Evolutionary conservation across 2,888 invertebrate species (phyloP), one percentile per base, ranked within the genome.

Genomic region (Cryptocephalus moraei): DNA sequence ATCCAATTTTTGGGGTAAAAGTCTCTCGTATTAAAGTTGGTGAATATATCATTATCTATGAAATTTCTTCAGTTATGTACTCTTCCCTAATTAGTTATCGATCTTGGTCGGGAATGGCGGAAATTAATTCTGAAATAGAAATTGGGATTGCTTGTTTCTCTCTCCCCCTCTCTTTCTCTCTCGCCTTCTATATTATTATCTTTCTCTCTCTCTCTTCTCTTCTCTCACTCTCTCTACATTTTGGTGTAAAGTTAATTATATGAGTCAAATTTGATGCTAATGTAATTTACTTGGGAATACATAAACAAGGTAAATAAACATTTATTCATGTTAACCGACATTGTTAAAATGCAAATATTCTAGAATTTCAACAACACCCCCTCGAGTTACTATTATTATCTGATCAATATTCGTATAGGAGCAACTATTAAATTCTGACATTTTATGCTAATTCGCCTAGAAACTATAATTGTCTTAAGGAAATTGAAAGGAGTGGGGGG

Each of bases 271-370:
- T 53, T 52, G 52, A 60, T 60, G 58, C 55, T 58, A 58, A 57
- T 58, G 56, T 52, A 58, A 58, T 58, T 58, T 58, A 54, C 52
- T 53, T 52, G 50, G 53, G 57, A 58, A 58, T 57, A 52, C 56
- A 60, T 58, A 58, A 56, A 55, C 56, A 53, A 53, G 53, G 54
- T 51, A 53, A 57, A 59, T 60, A 60, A 59, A 59, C 58, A 59
- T 60, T 60, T 58, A 58, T 59, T 59, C 56, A 55, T 55, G 57
- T 56, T 56, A 57, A 58, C 56, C 53, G 57, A 56, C 53, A 57
- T 52, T 56, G 60, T 60, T 60, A 55, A 59, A 60, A 60, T 60
- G 60, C 57, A 59, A 60, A 60, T 60, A 22, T 22, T 60, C 55
- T 50, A 51, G 57, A 55, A 56, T 55, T 60, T 56, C 56, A 49